Evolutionary conservation across 1,140 invertebrate species (phyloP).

Genomic region (Drosophila chauvacae): DNA sequence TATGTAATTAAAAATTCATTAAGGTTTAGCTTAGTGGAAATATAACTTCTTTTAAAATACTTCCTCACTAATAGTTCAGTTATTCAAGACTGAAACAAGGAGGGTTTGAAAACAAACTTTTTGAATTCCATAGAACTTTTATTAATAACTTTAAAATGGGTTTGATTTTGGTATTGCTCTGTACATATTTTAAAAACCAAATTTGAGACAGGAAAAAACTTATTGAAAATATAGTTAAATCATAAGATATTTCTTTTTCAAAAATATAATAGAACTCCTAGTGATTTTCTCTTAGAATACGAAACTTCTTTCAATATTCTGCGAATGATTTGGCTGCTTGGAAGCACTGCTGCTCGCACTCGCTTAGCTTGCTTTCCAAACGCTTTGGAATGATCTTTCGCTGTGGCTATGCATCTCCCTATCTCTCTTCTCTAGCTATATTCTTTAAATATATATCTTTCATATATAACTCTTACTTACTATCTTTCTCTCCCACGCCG

Average conservation of each 20-base stretch:
- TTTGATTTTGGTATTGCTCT: not conserved
- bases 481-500: slow-evolving; percentile 37
- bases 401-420: slow-evolving; percentile 43
- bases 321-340: slow-evolving; percentile 5
- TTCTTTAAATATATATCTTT: slow-evolving; percentile 6
- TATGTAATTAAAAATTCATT: not conserved
- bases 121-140: not conserved
- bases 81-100: not conserved
- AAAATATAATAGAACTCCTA: not conserved
- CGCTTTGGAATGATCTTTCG: slow-evolving; percentile 43
- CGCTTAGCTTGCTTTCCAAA: slow-evolving; percentile 38
- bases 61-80: not conserved
- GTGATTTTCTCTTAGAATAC: not conserved
- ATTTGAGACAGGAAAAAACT: too few species aligned
- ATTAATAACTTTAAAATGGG: not conserved
- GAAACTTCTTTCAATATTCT: not conserved
- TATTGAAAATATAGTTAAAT: too few species aligned
- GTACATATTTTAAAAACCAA: not conserved
- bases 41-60: not conserved
- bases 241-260: too few species aligned
- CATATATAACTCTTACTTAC: slow-evolving; percentile 15
- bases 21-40: not conserved
- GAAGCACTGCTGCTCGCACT: slow-evolving; percentile 27
- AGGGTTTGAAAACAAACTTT: not conserved
- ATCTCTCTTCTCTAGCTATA: slow-evolving; percentile 1